Conservation (phyloP, 1,140 invertebrate species). For the Drosophila gunungcola region DNA sequence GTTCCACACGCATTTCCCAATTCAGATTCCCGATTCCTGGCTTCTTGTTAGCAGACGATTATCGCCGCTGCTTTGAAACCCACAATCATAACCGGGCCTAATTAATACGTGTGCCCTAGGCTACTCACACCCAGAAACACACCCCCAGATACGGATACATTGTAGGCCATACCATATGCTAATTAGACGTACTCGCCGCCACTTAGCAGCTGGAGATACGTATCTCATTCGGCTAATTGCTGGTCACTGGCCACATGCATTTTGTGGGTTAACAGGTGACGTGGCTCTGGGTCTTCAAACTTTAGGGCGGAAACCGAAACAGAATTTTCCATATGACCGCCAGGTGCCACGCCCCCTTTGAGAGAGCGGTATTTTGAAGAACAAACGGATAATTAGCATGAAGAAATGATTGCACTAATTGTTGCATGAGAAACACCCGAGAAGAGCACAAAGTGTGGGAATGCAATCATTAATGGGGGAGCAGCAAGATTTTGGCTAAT, state of each 20-base stretch:
- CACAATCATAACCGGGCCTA: conserved; percentile 44
- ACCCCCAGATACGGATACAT: conserved; percentile 13
- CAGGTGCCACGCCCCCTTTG: conserved; percentile 44
- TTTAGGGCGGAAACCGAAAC: conserved; percentile 3
- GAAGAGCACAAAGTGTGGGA: conserved; percentile 50
- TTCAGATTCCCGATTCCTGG: conserved; percentile 8
- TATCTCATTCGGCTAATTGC: conserved; percentile 64
- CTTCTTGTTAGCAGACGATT: conserved; percentile 51
- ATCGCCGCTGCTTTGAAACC: conserved; percentile 32
- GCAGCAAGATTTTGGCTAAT: conserved; percentile 66
- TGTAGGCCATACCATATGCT: conserved; percentile 61
- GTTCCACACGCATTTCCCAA: conserved; percentile 30
- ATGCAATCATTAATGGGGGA: conserved; percentile 62
- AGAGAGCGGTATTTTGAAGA: conserved; percentile 45
- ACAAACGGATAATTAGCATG: conserved; percentile 74
- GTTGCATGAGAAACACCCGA: conserved; percentile 54
- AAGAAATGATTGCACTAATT: conserved; percentile 79
- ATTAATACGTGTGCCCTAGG: conserved; percentile 48
- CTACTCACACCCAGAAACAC: conserved; percentile 42
- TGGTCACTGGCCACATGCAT: conserved; percentile 64
- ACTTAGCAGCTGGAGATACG: conserved; percentile 53
- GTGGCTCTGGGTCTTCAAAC: conserved; percentile 31
- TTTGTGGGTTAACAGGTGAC: conserved; percentile 78
- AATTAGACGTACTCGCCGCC: conserved; percentile 59
- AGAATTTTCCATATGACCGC: conserved; percentile 68